These are phyloP conservation scores for Numenius phaeopus DNA, from an alignment of 2,797 vertebrate genomes.

Conservation along the genomic window DNA sequence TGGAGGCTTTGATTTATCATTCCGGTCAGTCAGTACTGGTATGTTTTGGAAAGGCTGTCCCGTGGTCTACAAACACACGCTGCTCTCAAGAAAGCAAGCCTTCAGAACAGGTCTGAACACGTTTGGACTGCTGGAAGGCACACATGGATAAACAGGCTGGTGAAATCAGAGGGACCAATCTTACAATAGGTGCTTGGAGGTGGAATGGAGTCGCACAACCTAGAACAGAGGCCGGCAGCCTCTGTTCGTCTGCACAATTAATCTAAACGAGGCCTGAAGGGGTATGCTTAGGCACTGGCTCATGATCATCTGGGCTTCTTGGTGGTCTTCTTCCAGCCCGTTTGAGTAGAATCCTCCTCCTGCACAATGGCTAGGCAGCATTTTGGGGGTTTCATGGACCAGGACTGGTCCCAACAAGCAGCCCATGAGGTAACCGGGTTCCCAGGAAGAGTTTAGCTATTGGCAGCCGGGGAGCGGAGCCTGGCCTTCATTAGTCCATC, in stretches of 20 bases:
- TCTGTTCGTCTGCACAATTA: background rate
- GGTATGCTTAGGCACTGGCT: background rate
- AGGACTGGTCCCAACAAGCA: background rate
- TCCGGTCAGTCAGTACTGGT: background rate
- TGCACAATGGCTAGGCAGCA: rapidly evolving
- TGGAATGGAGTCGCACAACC: background rate
- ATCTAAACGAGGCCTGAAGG: background rate
- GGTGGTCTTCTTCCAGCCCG: background rate
- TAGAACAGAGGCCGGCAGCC: background rate
- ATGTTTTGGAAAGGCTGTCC: background rate
- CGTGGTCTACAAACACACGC: background rate
- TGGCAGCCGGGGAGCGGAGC: background rate
- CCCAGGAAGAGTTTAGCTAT: background rate
- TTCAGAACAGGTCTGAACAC: background rate
- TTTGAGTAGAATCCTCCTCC: background rate
- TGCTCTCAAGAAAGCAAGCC: background rate
- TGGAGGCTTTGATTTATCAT: background rate
- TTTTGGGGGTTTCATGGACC: background rate
- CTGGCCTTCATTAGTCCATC: background rate
- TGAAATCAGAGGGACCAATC: background rate
- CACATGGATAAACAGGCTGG: too few species aligned
- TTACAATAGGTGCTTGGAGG: background rate
- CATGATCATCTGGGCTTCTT: background rate
- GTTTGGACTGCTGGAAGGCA: background rate
- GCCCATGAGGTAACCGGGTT: rapidly evolving